Conservation (phyloP, 2,797 vertebrate genomes). For the Darevskia mixta region DNA sequence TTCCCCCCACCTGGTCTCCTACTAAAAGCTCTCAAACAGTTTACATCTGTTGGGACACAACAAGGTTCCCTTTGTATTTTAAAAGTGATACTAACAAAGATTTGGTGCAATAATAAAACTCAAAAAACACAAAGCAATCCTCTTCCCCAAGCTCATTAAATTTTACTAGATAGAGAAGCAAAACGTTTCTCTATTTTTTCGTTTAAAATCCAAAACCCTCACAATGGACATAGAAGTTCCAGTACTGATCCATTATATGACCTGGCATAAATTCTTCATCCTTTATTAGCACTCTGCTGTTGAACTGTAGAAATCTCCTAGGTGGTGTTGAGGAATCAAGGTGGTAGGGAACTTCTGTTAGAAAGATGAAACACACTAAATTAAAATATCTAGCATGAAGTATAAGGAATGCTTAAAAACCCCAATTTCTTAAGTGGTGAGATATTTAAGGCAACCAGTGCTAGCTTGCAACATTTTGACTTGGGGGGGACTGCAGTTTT, state of each 20-base stretch:
- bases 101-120: slow-evolving; percentile 58
- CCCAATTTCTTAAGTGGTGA: background rate
- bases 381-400: background rate
- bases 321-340: slow-evolving; percentile 51
- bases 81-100: slow-evolving; percentile 69
- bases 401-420: background rate
- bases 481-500: too few species aligned
- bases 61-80: slow-evolving; percentile 74
- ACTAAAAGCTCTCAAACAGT: slow-evolving; percentile 67
- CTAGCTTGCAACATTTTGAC: too few species aligned
- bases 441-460: background rate
- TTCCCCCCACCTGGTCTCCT: slow-evolving; percentile 25
- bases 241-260: slow-evolving; percentile 82
- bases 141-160: background rate
- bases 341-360: slow-evolving; percentile 65
- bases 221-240: slow-evolving; percentile 80
- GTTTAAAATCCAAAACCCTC: slow-evolving; percentile 76
- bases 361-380: slow-evolving; percentile 54
- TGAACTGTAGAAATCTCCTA: slow-evolving; percentile 78
- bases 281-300: slow-evolving; percentile 75
- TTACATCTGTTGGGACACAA: slow-evolving; percentile 76
- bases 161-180: slow-evolving; percentile 24
- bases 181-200: background rate
- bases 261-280: slow-evolving; percentile 86
- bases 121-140: slow-evolving; percentile 52